Evolutionary conservation across 2,113 vertebrate species (phyloP).

Genomic region (Thymallus thymallus): DNA sequence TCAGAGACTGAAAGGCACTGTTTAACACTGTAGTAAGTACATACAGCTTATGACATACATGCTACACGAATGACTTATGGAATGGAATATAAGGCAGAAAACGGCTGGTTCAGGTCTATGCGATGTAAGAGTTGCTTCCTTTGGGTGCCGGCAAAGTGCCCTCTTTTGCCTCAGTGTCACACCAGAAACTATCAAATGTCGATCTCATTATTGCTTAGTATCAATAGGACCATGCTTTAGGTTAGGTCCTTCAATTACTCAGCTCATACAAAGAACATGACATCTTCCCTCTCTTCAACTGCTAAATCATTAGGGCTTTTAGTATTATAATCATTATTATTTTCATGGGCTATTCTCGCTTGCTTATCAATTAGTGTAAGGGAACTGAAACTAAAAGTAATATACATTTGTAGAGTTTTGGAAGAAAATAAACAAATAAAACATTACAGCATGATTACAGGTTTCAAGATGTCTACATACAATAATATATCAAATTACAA

Average conservation of each 20-base stretch:
- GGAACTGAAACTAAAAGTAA: no score
- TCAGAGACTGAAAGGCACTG: no score
- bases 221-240: conserved; percentile 2
- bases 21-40: no score
- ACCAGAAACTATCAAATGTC: conserved; percentile 43
- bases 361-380: conserved; percentile 3
- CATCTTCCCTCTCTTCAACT: not conserved
- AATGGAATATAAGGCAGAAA: conserved; percentile 36
- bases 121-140: conserved; percentile 9
- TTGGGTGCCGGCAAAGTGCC: conserved; percentile 11
- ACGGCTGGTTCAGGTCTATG: conserved; percentile 42
- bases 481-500: no score
- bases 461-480: no score
- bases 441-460: no score
- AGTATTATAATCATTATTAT: no score
- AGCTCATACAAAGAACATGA: not conserved
- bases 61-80: conserved; percentile 48
- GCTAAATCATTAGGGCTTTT: not conserved
- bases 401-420: no score
- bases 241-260: conserved; percentile 25
- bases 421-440: no score
- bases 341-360: not conserved
- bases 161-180: no score
- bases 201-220: conserved; percentile 41
- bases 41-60: no score